phyloP scores from a whole-genome alignment of 2,888 invertebrate species.

The Lasioglossum morio region DNA sequence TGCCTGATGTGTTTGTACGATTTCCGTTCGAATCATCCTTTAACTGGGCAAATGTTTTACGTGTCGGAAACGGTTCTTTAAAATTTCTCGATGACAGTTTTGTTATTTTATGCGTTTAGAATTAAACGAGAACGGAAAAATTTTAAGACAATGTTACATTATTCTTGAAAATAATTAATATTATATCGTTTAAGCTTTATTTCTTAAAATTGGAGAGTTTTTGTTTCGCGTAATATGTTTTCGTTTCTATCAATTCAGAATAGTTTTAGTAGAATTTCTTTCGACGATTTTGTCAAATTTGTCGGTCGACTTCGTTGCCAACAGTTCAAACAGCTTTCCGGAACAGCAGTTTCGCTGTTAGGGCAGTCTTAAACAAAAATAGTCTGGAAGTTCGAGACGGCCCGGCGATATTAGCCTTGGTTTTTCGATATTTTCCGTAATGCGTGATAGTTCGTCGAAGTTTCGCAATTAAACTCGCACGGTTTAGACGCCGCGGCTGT shows the following conservation, averaged over 20 bases:
- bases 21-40: not conserved
- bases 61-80: not conserved
- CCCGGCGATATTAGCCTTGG: constrained; percentile 55
- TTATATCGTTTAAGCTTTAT: too few relatives aligned
- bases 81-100: not conserved
- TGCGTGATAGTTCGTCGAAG: constrained; percentile 67
- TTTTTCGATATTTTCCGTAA: constrained; percentile 71
- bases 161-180: too few relatives aligned
- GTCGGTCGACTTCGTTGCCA: not conserved
- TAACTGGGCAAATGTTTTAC: not conserved
- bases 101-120: too few relatives aligned
- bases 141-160: too few relatives aligned
- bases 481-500: not conserved
- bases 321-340: not conserved
- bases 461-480: constrained; percentile 71
- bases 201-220: too few relatives aligned
- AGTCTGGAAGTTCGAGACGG: not conserved
- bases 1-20: not conserved
- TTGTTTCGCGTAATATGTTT: too few relatives aligned
- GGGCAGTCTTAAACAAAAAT: constrained; percentile 1
- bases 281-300: not conserved
- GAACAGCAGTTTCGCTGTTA: not conserved
- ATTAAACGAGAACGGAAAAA: too few relatives aligned
- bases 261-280: too few relatives aligned
- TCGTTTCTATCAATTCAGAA: too few relatives aligned